These are phyloP conservation scores for Catocala sponsa DNA, from an alignment of 2,888 invertebrate genomes.

Conservation along the genomic window DNA sequence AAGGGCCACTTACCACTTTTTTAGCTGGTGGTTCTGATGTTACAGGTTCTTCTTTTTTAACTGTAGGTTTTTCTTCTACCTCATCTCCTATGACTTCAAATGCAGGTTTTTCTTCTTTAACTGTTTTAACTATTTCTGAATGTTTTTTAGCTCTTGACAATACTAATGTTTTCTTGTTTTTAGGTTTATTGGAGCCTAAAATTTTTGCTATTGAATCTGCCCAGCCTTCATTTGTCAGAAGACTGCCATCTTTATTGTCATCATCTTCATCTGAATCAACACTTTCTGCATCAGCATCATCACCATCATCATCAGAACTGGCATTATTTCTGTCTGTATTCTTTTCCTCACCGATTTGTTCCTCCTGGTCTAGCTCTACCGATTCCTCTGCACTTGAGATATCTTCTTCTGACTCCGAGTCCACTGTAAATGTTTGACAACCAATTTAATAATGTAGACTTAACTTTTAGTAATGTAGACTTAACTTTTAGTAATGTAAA, in stretches of 20 bases:
- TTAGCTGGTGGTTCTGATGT: constrained; percentile 69
- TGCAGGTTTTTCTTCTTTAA: constrained; percentile 80
- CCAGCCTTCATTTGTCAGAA: constrained; percentile 91
- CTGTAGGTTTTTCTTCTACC: constrained; percentile 76
- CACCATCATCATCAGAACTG: constrained; percentile 35
- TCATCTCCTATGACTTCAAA: constrained; percentile 91
- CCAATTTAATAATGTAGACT: neutral
- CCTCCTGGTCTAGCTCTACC: constrained; percentile 63
- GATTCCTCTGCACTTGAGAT: constrained; percentile 67
- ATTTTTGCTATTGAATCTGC: constrained; percentile 95
- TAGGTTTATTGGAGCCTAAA: constrained; percentile 91
- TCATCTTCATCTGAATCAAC: constrained; percentile 43
- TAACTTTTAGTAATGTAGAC: no score
- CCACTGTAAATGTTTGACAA: constrained; percentile 51
- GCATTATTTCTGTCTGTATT: constrained; percentile 30
- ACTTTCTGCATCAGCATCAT: constrained; percentile 57
- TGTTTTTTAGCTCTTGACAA: constrained; percentile 94
- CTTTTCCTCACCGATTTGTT: constrained; percentile 39
- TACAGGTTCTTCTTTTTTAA: constrained; percentile 65
- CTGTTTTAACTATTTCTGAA: constrained; percentile 82
- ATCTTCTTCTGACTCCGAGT: constrained; percentile 64
- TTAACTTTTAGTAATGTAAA: no score
- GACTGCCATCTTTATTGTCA: constrained; percentile 47
- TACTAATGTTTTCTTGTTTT: constrained; percentile 92
- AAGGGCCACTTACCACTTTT: constrained; percentile 65